Percentiles rank a stretch among this genome's conserved stretches.
These are phyloP conservation scores for Neosilurus mollespiculum DNA, from an alignment of 2,797 vertebrate species.

Conservation along the genomic window DNA sequence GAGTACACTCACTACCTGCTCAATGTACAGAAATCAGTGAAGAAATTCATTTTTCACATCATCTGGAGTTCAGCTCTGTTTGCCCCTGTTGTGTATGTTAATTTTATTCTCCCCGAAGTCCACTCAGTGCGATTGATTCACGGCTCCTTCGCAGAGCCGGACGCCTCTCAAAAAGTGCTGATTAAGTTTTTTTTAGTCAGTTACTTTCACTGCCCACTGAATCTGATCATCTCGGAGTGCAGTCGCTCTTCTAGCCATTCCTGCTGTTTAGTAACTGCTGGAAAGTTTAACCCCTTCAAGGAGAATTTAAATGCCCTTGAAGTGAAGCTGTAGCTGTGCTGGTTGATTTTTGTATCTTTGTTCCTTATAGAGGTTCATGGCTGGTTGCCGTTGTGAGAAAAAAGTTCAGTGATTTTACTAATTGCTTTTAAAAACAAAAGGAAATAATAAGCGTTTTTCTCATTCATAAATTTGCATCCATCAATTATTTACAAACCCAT, in stretches of 20 bases:
- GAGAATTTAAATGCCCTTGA: neutral
- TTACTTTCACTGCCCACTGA: neutral
- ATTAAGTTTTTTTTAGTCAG: neutral
- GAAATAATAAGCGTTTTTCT: too few species aligned
- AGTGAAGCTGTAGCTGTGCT: neutral
- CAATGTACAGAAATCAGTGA: slow-evolving; percentile 17
- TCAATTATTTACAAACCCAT: too few species aligned
- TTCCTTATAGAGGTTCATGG: neutral
- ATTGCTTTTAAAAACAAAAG: too few species aligned
- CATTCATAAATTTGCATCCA: too few species aligned
- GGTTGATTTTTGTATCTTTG: neutral
- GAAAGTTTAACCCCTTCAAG: neutral
- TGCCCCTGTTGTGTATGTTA: slow-evolving; percentile 5
- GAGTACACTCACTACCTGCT: slow-evolving; percentile 3
- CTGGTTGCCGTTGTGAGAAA: too few species aligned
- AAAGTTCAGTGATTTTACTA: too few species aligned
- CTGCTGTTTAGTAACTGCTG: neutral
- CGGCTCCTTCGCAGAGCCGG: neutral
- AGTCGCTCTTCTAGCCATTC: neutral
- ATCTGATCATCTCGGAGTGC: neutral
- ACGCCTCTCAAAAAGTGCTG: neutral
- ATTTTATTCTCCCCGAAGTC: neutral
- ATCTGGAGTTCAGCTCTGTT: slow-evolving; percentile 18
- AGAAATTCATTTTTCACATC: slow-evolving; percentile 46
- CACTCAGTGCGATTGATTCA: neutral